These are phyloP conservation scores for Metellina segmentata DNA, from an alignment of 2,888 invertebrate genomes.

Conservation along the genomic window DNA sequence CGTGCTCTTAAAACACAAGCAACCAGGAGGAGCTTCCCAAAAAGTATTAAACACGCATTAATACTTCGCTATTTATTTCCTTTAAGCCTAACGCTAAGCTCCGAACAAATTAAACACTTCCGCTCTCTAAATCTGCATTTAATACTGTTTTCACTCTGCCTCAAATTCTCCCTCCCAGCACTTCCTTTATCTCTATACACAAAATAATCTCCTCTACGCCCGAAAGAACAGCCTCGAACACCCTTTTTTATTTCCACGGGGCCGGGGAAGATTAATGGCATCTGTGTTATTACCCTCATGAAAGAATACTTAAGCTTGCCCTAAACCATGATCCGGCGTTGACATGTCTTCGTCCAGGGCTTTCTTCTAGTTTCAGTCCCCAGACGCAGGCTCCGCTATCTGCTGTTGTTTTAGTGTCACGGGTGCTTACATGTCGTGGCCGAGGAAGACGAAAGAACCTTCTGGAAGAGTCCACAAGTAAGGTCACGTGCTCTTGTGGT, in stretches of 20 bases:
- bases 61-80: too few species aligned
- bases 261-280: slow-evolving; percentile 49
- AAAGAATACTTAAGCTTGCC: slow-evolving; percentile 52
- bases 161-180: not conserved
- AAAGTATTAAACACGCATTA: too few species aligned
- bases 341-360: slow-evolving; percentile 34
- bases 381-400: not conserved
- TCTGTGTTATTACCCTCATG: slow-evolving; percentile 44
- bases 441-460: not conserved
- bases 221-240: not conserved
- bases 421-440: slow-evolving; percentile 4
- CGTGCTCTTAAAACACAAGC: too few species aligned
- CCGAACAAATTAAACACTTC: not conserved
- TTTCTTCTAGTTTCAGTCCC: slow-evolving; percentile 34
- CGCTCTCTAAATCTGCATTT: slow-evolving; percentile 10
- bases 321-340: slow-evolving; percentile 51
- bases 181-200: slow-evolving; percentile 14
- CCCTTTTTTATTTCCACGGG: slow-evolving; percentile 9
- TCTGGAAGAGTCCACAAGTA: too few species aligned
- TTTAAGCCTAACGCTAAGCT: not conserved
- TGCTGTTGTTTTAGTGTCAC: slow-evolving; percentile 36
- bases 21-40: too few species aligned
- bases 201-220: slow-evolving; percentile 25
- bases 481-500: not conserved
- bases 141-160: slow-evolving; percentile 11